These are phyloP conservation scores for Lasioglossum pauxillum DNA, from an alignment of 2,888 invertebrate species.

Conservation along the genomic window DNA sequence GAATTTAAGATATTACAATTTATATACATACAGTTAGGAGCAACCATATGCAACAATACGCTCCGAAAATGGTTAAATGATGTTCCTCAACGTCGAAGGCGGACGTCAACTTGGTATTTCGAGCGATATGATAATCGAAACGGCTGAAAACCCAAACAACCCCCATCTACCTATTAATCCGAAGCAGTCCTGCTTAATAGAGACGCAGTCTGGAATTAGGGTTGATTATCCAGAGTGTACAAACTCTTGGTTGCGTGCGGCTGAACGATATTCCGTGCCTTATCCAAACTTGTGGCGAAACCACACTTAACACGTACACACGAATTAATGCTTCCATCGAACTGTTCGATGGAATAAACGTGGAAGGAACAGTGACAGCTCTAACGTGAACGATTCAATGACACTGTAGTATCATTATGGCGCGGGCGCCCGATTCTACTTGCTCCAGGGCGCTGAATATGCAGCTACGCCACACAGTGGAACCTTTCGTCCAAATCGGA, in stretches of 20 bases:
- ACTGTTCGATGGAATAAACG: not conserved
- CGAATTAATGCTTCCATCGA: constrained; percentile 4
- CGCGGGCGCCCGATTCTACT: no score
- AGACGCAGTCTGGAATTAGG: constrained; percentile 73
- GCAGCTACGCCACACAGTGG: no score
- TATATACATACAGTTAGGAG: no score
- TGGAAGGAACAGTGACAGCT: not conserved
- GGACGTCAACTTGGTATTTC: not conserved
- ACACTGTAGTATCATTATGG: not conserved
- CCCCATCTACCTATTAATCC: constrained; percentile 30
- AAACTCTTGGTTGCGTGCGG: constrained; percentile 69
- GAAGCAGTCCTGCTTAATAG: constrained; percentile 66
- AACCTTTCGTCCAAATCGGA: no score
- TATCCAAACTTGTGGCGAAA: constrained; percentile 70
- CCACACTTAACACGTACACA: constrained; percentile 67
- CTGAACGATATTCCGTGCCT: constrained; percentile 68
- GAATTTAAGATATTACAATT: no score
- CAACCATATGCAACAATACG: no score
- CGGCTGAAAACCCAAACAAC: constrained; percentile 5
- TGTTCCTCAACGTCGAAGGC: not conserved
- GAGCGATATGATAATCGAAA: not conserved
- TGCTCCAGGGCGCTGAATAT: no score
- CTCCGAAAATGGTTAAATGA: not conserved
- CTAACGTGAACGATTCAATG: not conserved
- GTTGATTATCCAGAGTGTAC: constrained; percentile 63